phyloP scores from a whole-genome alignment of 2,113 vertebrate genomes.

The Phaetusa simplex region DNA sequence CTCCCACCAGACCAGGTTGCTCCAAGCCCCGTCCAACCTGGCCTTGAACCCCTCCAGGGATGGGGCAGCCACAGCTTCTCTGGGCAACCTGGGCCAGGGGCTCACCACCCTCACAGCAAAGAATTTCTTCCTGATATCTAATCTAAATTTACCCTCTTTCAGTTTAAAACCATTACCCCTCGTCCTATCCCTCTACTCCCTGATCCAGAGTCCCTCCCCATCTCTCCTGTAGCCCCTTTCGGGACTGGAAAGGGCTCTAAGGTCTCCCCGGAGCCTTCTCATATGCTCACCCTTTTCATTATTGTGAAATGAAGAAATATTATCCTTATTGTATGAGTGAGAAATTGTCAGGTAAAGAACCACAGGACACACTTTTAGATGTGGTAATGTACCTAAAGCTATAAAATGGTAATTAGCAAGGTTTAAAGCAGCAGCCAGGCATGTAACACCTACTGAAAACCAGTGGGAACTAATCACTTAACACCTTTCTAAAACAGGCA shows the following conservation, averaged over 20 bases:
- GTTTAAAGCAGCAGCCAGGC: background rate
- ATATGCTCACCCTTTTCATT: background rate
- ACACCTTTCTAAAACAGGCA: background rate
- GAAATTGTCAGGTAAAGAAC: background rate
- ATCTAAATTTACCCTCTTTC: background rate
- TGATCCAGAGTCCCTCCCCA: background rate
- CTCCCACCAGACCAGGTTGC: background rate
- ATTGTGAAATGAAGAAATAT: background rate
- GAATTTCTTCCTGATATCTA: background rate
- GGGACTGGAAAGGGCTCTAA: background rate
- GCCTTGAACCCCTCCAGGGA: background rate
- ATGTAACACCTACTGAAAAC: background rate
- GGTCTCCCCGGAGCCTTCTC: background rate
- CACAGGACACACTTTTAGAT: background rate
- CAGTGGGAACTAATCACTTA: background rate
- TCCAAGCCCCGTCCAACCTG: background rate
- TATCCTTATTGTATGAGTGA: background rate
- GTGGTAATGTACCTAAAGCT: background rate
- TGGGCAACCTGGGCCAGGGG: too few relatives aligned
- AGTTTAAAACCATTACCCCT: background rate
- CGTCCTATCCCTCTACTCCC: background rate
- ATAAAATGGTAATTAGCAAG: background rate
- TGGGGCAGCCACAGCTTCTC: background rate
- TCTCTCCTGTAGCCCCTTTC: background rate
- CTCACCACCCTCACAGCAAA: background rate